These are phyloP conservation scores for Melitaea cinxia DNA, from an alignment of 1,140 invertebrate species.

Conservation along the genomic window DNA sequence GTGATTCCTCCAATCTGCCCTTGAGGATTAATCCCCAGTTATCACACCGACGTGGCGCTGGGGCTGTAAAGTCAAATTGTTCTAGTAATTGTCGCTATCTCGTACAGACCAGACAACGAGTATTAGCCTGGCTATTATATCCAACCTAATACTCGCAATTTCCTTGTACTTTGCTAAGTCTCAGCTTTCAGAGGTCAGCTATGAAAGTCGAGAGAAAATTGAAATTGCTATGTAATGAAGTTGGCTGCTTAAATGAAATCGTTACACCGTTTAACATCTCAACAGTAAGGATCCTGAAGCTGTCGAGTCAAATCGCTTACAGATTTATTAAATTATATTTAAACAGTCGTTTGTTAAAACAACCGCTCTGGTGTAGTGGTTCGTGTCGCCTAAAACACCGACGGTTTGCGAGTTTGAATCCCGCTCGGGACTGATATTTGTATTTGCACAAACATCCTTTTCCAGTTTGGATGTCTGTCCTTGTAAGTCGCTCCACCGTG, in stretches of 20 bases:
- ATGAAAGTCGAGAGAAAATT: neutral
- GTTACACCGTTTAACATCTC: neutral
- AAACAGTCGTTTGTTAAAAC: too few species aligned
- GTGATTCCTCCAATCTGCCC: neutral
- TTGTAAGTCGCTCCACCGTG: too few species aligned
- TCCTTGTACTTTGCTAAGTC: neutral
- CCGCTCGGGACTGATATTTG: too few species aligned
- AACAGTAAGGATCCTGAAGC: too few species aligned
- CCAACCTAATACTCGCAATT: slow-evolving; percentile 1
- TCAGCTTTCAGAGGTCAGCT: neutral
- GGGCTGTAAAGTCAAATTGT: slow-evolving; percentile 4
- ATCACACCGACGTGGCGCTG: neutral
- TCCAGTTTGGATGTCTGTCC: too few species aligned
- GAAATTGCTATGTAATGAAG: neutral
- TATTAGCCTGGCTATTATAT: slow-evolving; percentile 6
- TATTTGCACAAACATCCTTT: too few species aligned
- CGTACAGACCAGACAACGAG: slow-evolving; percentile 1
- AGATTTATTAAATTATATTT: too few species aligned
- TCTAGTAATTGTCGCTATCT: slow-evolving; percentile 2
- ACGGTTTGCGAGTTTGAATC: too few species aligned
- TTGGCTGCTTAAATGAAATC: neutral
- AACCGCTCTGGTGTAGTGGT: too few species aligned
- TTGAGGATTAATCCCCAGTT: slow-evolving; percentile 4
- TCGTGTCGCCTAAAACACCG: too few species aligned
- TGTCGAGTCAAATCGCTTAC: too few species aligned